Percentiles rank a stretch among this genome's conserved stretches.
Conservation (phyloP, 1,140 invertebrate genomes). For the Antheraea mylitta region DNA sequence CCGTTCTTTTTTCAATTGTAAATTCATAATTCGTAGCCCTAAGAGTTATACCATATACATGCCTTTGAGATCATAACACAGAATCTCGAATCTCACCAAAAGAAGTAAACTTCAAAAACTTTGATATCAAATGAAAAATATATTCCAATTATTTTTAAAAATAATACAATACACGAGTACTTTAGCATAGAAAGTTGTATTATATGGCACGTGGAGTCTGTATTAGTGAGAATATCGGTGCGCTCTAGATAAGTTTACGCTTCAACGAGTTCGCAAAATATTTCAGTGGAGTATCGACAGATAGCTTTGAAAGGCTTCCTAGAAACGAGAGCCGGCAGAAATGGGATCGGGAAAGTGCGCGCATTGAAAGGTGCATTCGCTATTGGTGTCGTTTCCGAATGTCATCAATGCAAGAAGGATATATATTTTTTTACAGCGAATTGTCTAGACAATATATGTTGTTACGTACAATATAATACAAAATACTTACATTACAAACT, state of each 20-base stretch:
- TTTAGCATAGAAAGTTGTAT: slow-evolving; percentile 13
- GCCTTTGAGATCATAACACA: no score
- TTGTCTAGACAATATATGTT: neutral
- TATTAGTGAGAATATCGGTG: slow-evolving; percentile 27
- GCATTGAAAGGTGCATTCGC: slow-evolving; percentile 48
- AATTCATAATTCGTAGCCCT: no score
- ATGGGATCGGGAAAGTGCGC: slow-evolving; percentile 51
- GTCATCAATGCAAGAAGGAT: slow-evolving; percentile 28
- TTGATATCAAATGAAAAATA: neutral
- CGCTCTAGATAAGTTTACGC: slow-evolving; percentile 39
- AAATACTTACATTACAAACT: neutral
- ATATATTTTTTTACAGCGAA: slow-evolving; percentile 11
- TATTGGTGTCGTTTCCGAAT: slow-evolving; percentile 55
- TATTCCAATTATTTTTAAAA: neutral
- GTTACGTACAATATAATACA: neutral
- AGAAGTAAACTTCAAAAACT: no score
- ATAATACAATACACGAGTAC: slow-evolving; percentile 17
- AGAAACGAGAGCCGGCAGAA: slow-evolving; percentile 39
- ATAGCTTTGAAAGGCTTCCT: slow-evolving; percentile 45
- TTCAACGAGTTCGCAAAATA: slow-evolving; percentile 59
- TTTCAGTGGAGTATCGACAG: slow-evolving; percentile 41
- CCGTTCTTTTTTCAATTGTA: no score
- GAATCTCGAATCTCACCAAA: no score
- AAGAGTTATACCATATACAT: no score
- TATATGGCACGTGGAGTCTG: neutral